Evolutionary conservation across 2,888 invertebrate genomes (phyloP), one percentile per base, ranked within the genome.

Genomic region (Leucophenga maculata): DNA sequence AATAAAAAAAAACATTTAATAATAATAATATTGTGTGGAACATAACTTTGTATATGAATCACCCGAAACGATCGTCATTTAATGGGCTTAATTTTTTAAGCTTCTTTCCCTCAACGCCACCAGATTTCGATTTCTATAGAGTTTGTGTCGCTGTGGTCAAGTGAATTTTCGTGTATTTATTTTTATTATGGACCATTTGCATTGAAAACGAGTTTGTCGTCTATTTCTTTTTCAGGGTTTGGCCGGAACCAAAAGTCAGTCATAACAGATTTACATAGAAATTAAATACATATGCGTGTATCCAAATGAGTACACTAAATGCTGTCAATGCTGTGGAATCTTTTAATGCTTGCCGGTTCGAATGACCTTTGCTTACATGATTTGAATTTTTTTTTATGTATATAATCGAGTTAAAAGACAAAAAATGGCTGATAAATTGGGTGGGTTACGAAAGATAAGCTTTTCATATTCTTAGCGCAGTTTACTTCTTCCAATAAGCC

Each of bases 151-250:
- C 16, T 57, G 14, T 57, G 57, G 32, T 57, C 57, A 57, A 57
- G 57, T 57, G 57, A n/a, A 16, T 57, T 31, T 31, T 57, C n/a
- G 13, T 31, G 26, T 57, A 31, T 22, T 31, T 13, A 31, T 57
- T 6, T 54, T 52, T 52, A 39, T 6, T 32, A 32, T 32, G 32
- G 32, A 8, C 3, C 8, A 39, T 39, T 39, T 39, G 8, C 3
- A 39, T 6, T 39, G 3, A 65, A 59, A 48, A 11, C 16, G 31
- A 44, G 26, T 67, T 67, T 67, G 46, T 68, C 64, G 68, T n/a
- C n/a, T n/a, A n/a, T n/a, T n/a, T n/a, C n/a, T n/a, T 73, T 71
- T 70, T 74, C 62, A 65, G 82, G 78, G 82, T 67, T 82, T 78
- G 78, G 78, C 80, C 75, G 78, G 80, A 79, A 81, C 79, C 70